Evolutionary conservation across 2,113 vertebrate species (phyloP), one percentile per base, ranked within the genome.

Genomic region (Merops nubicus): DNA sequence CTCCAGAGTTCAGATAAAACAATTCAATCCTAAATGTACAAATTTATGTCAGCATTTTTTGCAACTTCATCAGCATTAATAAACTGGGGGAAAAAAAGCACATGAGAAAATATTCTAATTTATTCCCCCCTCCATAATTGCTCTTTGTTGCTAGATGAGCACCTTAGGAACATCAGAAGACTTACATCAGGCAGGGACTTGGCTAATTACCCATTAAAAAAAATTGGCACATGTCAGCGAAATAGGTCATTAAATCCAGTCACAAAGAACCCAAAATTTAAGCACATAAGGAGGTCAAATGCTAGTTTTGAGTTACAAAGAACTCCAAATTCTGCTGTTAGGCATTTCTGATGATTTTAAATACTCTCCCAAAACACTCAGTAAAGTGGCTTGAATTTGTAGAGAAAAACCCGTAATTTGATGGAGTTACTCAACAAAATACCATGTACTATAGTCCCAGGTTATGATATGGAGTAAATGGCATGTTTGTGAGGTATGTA

Each of bases 201-300:
- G 67, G 82, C 67, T 96, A 82, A 95, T 90, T 96, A 94, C 67
- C 67, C 85, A 54, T 50, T 50, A 69, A 73, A 95, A 88, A 90
- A 34, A 90, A 83, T 34, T 73, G 65, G 69, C 77, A 93, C 83
- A 81, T 88, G 68, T 78, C 68, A 91, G 11, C 10, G 40, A 91
- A 94, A 94, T 17, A 88, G 68, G 36, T 68, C 78, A 90, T 94
- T 93, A 94, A 93, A 67, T 90, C 29, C 59, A 93, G 48, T 43
- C 57, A 79, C 48, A 83, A 87, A 89, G 48, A 84, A 73, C 6
- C 29, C 75, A 73, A 69, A 70, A 62, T 50, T 42, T 69, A 94
- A 91, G 50, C 14, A 83, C 8, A 69, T 22, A 68, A 60, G 85
- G 16, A 63, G 36, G 16, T 51, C 28, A 75, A 70, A 59, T 31